Evolutionary conservation across 2,797 vertebrate genomes (phyloP).

Genomic region (Sebastes baramenuke): DNA sequence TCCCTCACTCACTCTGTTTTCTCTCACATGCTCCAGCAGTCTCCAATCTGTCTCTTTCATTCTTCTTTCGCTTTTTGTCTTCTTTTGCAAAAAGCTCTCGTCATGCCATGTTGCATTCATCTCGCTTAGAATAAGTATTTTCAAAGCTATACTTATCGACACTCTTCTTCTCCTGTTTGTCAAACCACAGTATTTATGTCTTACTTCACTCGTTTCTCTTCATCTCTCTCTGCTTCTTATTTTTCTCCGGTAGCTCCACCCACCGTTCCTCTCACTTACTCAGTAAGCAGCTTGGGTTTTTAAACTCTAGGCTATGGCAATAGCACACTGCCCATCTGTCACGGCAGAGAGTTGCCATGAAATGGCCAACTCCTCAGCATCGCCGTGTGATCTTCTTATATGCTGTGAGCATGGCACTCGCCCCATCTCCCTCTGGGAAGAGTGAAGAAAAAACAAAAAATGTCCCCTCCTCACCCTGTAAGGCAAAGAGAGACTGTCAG

Average conservation of each 20-base stretch:
- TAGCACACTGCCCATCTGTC: constrained; percentile 78
- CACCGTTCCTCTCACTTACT: constrained; percentile 58
- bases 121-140: constrained; percentile 25
- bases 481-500: constrained; percentile 68
- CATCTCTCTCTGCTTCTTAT: constrained; percentile 12
- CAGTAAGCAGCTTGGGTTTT: constrained; percentile 77
- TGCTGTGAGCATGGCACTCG: constrained; percentile 67
- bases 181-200: constrained; percentile 36
- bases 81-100: constrained; percentile 9
- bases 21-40: constrained; percentile 34
- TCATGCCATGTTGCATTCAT: constrained; percentile 30
- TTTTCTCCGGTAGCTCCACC: constrained; percentile 44
- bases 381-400: constrained; percentile 74
- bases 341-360: constrained; percentile 69
- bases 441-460: constrained; percentile 26
- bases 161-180: constrained; percentile 17
- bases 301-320: constrained; percentile 74
- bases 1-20: constrained; percentile 7
- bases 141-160: constrained; percentile 20
- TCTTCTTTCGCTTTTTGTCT: constrained; percentile 4
- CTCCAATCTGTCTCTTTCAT: constrained; percentile 32
- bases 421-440: constrained; percentile 60
- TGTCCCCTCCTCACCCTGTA: constrained; percentile 50
- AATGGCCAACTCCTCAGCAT: constrained; percentile 76
- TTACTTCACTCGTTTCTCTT: constrained; percentile 16